A percentile compares a stretch with the other conserved stretches of the same genome.
These are phyloP conservation scores for Nycteola revayana DNA, from an alignment of 2,888 invertebrate species.

Conservation along the genomic window DNA sequence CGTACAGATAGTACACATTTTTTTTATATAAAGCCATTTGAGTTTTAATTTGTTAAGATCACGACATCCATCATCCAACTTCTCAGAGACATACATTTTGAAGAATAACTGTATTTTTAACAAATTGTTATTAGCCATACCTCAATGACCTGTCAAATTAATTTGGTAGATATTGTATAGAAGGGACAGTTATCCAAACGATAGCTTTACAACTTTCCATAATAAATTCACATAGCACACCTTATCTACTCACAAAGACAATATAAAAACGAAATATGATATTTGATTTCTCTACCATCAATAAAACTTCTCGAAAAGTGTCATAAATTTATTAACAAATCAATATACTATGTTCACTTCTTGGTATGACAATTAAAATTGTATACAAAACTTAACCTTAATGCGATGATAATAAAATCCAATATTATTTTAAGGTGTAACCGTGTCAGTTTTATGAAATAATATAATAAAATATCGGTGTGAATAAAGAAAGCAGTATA, in stretches of 20 bases:
- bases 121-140: no score
- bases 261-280: constrained; percentile 35
- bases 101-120: no score
- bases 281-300: constrained; percentile 47
- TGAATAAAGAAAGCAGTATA: constrained; percentile 60
- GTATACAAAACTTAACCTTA: constrained; percentile 27
- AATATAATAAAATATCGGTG: constrained; percentile 52
- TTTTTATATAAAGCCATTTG: no score
- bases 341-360: constrained; percentile 58
- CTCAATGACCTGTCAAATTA: no score
- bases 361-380: constrained; percentile 7
- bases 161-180: no score
- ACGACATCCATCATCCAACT: no score
- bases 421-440: no score
- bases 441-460: constrained; percentile 33
- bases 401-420: constrained; percentile 5
- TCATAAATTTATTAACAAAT: constrained; percentile 74
- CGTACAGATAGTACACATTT: no score
- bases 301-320: constrained; percentile 51
- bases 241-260: constrained; percentile 47
- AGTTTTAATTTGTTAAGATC: no score
- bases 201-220: constrained; percentile 32
- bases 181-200: constrained; percentile 19
- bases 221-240: constrained; percentile 41
- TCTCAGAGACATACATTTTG: no score